phyloP scores from a whole-genome alignment of 53 echinoderm and acorn worm genomes.

The Pentamera pediparva region DNA sequence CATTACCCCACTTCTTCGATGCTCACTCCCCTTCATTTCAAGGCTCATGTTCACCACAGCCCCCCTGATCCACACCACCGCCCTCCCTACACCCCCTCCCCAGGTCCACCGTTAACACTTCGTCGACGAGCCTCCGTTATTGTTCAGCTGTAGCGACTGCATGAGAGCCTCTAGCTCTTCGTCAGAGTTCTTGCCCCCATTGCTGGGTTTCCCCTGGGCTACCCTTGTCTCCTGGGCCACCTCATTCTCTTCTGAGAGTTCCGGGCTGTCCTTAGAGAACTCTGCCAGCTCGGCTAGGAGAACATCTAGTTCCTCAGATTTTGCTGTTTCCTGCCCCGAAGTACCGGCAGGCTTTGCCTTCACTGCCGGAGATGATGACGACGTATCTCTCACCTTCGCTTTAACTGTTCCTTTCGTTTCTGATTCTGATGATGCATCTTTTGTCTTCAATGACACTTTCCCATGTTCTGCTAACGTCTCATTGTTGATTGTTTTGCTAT shows the following conservation, averaged over 20 bases:
- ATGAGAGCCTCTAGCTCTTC: slow-evolving; percentile 20
- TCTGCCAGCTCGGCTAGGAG: slow-evolving; percentile 18
- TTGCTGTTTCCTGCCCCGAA: not conserved
- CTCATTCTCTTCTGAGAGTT: not conserved
- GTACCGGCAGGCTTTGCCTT: no score
- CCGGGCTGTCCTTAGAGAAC: slow-evolving; percentile 12
- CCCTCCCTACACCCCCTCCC: no score
- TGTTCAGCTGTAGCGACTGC: slow-evolving; percentile 6
- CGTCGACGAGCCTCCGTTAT: not conserved
- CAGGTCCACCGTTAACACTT: no score
- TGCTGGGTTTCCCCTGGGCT: no score
- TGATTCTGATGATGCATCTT: not conserved
- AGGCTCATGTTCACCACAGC: no score
- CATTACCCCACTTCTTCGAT: no score
- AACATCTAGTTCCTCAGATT: slow-evolving; percentile 12
- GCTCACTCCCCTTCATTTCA: no score
- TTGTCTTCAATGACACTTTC: not conserved
- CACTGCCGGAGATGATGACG: not conserved
- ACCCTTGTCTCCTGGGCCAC: not conserved
- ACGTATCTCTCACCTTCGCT: not conserved
- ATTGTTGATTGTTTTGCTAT: no score
- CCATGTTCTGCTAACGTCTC: no score
- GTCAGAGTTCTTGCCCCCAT: slow-evolving; percentile 5
- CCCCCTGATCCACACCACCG: no score
- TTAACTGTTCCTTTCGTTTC: not conserved